A percentile compares a stretch with the other conserved stretches of the same genome.
phyloP scores from a whole-genome alignment of 2,888 invertebrate genomes.

The Agrochola circellaris region DNA sequence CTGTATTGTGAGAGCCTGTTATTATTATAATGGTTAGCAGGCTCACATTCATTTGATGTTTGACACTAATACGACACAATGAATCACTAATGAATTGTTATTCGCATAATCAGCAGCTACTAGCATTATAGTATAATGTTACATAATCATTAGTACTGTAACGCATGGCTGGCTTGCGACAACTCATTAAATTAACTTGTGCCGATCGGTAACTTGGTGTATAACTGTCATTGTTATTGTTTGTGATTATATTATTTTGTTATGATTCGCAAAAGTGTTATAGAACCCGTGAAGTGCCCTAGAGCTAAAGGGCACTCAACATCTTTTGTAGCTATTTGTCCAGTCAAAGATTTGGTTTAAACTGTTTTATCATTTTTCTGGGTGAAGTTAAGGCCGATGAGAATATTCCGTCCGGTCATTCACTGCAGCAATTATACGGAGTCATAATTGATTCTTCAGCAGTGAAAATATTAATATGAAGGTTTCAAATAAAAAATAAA shows the following conservation, averaged over 20 bases:
- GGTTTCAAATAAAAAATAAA: background rate
- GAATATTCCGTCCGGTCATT: background rate
- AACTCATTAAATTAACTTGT: slow-evolving; percentile 16
- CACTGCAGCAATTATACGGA: background rate
- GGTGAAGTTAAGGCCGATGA: background rate
- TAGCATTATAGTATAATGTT: slow-evolving; percentile 15
- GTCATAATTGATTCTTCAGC: background rate
- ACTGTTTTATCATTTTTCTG: background rate
- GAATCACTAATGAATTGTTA: slow-evolving; percentile 23
- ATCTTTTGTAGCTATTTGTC: background rate
- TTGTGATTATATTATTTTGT: background rate
- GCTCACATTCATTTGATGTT: background rate
- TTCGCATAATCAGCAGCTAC: slow-evolving; percentile 9
- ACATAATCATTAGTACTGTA: slow-evolving; percentile 3
- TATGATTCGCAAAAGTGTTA: background rate
- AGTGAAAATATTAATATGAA: background rate
- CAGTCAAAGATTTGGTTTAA: background rate
- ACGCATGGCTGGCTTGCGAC: slow-evolving; percentile 33
- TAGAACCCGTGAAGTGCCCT: background rate
- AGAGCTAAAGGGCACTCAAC: background rate
- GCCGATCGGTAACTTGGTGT: background rate
- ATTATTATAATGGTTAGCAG: background rate
- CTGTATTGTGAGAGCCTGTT: background rate
- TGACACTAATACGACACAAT: slow-evolving; percentile 22
- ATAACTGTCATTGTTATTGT: background rate